These are phyloP conservation scores for Eumacrocentrus americanus DNA, from an alignment of 2,888 invertebrate genomes.

Conservation along the genomic window DNA sequence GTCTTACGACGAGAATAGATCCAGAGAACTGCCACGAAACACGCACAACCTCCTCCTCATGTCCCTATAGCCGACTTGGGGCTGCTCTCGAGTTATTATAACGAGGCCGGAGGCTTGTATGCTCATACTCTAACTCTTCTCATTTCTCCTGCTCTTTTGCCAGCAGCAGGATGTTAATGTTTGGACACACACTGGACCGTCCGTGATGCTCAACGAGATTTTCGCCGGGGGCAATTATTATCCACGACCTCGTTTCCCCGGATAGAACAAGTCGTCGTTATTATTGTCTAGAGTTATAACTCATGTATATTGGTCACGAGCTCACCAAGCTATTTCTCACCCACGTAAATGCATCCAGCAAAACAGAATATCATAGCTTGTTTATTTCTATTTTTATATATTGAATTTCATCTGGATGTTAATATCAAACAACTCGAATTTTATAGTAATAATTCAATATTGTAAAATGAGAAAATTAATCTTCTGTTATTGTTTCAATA, in stretches of 20 bases:
- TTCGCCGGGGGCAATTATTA: slow-evolving; percentile 19
- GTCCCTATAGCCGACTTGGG: slow-evolving; percentile 27
- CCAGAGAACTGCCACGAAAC: slow-evolving; percentile 33
- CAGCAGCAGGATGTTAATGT: slow-evolving; percentile 37
- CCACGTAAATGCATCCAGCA: slow-evolving; percentile 12
- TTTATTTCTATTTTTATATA: slow-evolving; percentile 3
- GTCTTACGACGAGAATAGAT: slow-evolving; percentile 37
- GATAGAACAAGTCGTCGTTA: slow-evolving; percentile 19
- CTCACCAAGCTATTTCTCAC: slow-evolving; percentile 13
- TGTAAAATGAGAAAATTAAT: no score
- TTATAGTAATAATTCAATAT: no score
- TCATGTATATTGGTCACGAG: slow-evolving; percentile 19
- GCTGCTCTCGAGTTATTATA: slow-evolving; percentile 35
- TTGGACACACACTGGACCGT: slow-evolving; percentile 29
- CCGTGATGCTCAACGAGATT: slow-evolving; percentile 9
- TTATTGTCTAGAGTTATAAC: slow-evolving; percentile 23
- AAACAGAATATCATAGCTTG: slow-evolving; percentile 11
- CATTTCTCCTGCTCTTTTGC: slow-evolving; percentile 17
- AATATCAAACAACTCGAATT: no score
- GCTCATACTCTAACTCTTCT: neutral
- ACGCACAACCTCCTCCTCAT: slow-evolving; percentile 31
- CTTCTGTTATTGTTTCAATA: no score
- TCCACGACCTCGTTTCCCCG: slow-evolving; percentile 22
- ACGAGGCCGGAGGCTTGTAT: slow-evolving; percentile 36
- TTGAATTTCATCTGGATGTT: no score